These are phyloP conservation scores for Agrotis puta DNA, from an alignment of 2,888 invertebrate genomes.

Conservation along the genomic window DNA sequence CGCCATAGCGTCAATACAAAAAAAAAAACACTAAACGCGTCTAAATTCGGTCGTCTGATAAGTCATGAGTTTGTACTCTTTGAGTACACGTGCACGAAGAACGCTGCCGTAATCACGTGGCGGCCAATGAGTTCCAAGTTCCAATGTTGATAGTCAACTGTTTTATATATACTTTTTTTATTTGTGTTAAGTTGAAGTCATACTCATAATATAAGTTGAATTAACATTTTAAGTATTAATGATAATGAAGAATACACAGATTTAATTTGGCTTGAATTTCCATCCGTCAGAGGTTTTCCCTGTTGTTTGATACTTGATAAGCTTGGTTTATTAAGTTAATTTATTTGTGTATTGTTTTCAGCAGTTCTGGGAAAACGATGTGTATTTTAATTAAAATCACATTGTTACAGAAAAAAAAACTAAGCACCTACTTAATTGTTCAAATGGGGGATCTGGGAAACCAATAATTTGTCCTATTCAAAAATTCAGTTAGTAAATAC, in stretches of 20 bases:
- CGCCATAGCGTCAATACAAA: conserved; percentile 11
- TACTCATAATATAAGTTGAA: conserved; percentile 26
- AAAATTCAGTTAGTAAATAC: neutral
- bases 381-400: conserved; percentile 7
- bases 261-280: conserved; percentile 40
- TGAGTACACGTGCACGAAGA: conserved; percentile 64
- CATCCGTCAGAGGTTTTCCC: conserved; percentile 34
- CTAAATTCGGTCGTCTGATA: conserved; percentile 60
- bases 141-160: conserved; percentile 12
- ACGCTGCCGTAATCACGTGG: conserved; percentile 53
- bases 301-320: conserved; percentile 5
- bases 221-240: conserved; percentile 18
- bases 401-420: neutral
- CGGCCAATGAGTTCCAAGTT: conserved; percentile 50
- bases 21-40: conserved; percentile 26
- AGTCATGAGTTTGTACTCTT: conserved; percentile 57
- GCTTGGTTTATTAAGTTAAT: conserved; percentile 16
- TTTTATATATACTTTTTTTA: neutral
- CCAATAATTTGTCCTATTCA: conserved; percentile 2
- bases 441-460: neutral
- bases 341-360: conserved; percentile 41
- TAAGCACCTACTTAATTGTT: neutral
- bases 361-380: conserved; percentile 19
- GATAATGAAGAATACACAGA: conserved; percentile 39
- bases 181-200: neutral